A percentile compares a stretch with the other conserved stretches of the same genome.
Conservation (phyloP, 2,888 invertebrate species). For the Drosophila affinis region DNA sequence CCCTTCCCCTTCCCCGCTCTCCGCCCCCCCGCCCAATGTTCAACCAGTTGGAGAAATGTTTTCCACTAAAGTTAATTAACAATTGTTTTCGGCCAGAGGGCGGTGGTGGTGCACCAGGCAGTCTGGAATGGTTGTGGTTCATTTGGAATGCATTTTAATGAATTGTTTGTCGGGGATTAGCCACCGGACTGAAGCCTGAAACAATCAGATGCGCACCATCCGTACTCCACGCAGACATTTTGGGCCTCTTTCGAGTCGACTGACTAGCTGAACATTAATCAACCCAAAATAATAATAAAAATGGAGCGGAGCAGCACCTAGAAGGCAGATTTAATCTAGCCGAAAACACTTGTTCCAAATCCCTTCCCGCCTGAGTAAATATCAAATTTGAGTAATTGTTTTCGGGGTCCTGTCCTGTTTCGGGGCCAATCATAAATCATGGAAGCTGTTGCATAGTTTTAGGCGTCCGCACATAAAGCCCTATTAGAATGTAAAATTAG, state of each 20-base stretch:
- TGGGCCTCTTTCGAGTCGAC: constrained; percentile 28
- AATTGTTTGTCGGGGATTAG: constrained; percentile 39
- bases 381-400: constrained; percentile 82
- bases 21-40: too few species aligned
- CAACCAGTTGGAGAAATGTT: constrained; percentile 47
- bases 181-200: constrained; percentile 19
- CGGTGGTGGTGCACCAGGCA: neutral
- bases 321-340: constrained; percentile 71
- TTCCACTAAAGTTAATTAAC: constrained; percentile 63
- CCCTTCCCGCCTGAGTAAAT: constrained; percentile 48
- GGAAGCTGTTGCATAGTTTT: constrained; percentile 68
- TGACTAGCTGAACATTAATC: constrained; percentile 68
- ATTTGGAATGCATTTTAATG: constrained; percentile 35
- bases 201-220: neutral
- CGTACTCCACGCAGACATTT: neutral
- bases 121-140: constrained; percentile 35
- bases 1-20: too few species aligned
- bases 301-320: constrained; percentile 51
- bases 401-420: constrained; percentile 51
- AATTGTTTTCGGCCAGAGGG: constrained; percentile 52
- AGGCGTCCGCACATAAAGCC: constrained; percentile 68
- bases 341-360: constrained; percentile 53
- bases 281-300: constrained; percentile 49
- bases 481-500: constrained; percentile 78
- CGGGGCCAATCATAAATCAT: constrained; percentile 78